These are phyloP conservation scores for Operophtera brumata DNA, from an alignment of 2,888 invertebrate genomes.

Conservation along the genomic window DNA sequence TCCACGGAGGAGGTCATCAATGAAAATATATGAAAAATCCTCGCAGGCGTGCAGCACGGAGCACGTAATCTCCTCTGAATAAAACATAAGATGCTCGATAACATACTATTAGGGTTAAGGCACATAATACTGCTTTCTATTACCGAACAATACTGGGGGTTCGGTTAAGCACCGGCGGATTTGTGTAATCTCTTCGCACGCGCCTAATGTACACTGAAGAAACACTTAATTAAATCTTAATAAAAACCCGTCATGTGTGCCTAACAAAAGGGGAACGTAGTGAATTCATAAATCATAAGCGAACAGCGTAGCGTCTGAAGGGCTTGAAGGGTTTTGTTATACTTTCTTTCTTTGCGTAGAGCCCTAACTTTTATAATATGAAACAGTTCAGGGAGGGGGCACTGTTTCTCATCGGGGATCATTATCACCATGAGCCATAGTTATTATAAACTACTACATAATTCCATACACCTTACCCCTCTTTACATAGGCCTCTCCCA, in stretches of 20 bases:
- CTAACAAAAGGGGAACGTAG: conserved; percentile 44
- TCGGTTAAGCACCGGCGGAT: conserved; percentile 38
- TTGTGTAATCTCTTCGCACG: conserved; percentile 56
- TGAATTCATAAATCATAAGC: conserved; percentile 15
- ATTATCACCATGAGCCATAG: too few relatives aligned
- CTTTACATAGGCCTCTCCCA: too few relatives aligned
- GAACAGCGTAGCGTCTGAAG: conserved; percentile 30
- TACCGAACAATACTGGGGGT: conserved; percentile 53
- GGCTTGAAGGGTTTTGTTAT: conserved; percentile 18
- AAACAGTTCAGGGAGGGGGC: too few relatives aligned
- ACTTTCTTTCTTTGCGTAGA: background rate
- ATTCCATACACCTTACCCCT: too few relatives aligned
- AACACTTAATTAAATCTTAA: conserved; percentile 71
- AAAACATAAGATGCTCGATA: conserved; percentile 77
- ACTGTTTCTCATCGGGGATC: too few relatives aligned
- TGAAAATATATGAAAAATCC: conserved; percentile 66
- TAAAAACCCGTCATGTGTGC: conserved; percentile 54
- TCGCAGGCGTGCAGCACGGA: conserved; percentile 50
- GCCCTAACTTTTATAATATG: background rate
- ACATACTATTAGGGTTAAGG: conserved; percentile 71
- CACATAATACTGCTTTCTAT: conserved; percentile 71
- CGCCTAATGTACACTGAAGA: conserved; percentile 49
- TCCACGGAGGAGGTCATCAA: conserved; percentile 22
- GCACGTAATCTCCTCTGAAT: conserved; percentile 74
- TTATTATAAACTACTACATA: too few relatives aligned